Evolutionary conservation across 2,888 invertebrate species (phyloP), one percentile per base, ranked within the genome.

Genomic region (Saturnia japonica): DNA sequence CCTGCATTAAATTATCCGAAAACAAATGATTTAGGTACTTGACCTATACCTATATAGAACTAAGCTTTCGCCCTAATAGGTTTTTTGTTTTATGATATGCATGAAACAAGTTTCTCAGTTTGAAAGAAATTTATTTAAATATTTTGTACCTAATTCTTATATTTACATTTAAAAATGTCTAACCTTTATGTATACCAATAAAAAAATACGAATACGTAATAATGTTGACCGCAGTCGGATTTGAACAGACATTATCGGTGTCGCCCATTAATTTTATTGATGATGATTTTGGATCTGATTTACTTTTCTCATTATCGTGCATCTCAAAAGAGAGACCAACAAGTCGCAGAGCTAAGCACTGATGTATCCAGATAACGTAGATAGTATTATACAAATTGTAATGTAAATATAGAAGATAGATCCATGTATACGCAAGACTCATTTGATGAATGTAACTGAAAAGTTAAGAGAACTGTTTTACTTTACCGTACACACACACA

Each of bases 261-360:
- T 87, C 83, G 11, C 67, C 79, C 11, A 75, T 71, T 28, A 74
- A 22, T 76, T 75, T 81, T 25, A 74, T 68, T 19, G 73, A 68
- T 8, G 75, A 34, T 8, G 40, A 19, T 67, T 85, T 86, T 74
- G 87, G 84, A 74, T 86, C 91, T 75, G 62, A 25, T 69, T 74
- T 81, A 8, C 67, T 19, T 71, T 76, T 82, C 14, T 82, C 82
- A 14, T 75, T 81, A 76, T 82, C 81, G 82, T 83, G 80, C 84
- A 98, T 91, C 91, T 98, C 98, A 86, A 96, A 98, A 1, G 97
- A 97, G 70, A 98, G 85, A 0, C 98, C 98, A 6, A 97, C 96
- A 76, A 98, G 94, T 85, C 97, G 96, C 12, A 98, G 89, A 1
- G 98, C 97, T 74, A 98, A 90, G 75, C 96, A 96, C 95, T 98